Evolutionary conservation across 35 echinoderm and acorn worm species (phyloP).

Genomic region (Diadema setosum): DNA sequence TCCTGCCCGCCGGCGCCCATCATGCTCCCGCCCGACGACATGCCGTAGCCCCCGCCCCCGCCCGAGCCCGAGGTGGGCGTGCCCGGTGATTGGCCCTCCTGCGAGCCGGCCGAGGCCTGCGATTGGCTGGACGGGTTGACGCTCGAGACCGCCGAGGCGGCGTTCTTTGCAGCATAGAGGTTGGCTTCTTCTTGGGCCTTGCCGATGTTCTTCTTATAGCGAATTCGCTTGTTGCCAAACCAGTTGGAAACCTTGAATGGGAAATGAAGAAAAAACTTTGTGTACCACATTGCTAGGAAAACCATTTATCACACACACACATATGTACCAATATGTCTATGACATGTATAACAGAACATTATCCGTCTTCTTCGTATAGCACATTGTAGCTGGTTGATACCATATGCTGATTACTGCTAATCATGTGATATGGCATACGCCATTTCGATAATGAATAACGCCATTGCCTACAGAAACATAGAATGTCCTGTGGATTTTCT

Average conservation of each 20-base stretch:
- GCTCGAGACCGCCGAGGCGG: conserved; percentile 81
- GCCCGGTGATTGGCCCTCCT: conserved; percentile 50
- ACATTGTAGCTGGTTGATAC: too few species aligned
- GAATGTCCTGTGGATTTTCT: too few species aligned
- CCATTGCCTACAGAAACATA: too few species aligned
- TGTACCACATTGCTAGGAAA: too few species aligned
- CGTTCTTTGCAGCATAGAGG: conserved; percentile 99
- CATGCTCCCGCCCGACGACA: conserved; percentile 35
- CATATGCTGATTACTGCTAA: too few species aligned
- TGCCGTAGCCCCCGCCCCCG: conserved; percentile 39
- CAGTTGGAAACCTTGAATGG: conserved; percentile 96
- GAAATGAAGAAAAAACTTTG: too few species aligned
- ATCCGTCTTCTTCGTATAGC: too few species aligned
- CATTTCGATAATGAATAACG: too few species aligned
- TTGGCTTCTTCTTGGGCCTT: conserved; percentile 99
- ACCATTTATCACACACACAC: too few species aligned
- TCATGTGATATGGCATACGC: too few species aligned
- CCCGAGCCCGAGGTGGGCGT: conserved; percentile 59
- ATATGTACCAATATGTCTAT: too few species aligned
- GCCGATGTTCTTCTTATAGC: conserved; percentile 99
- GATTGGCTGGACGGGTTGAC: conserved; percentile 46
- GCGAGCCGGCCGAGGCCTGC: conserved; percentile 34
- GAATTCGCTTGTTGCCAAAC: conserved; percentile 99
- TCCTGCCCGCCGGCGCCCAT: conserved; percentile 43
- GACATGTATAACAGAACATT: too few species aligned